Conservation (phyloP, 2,113 vertebrate genomes). For the Carassius gibelio region DNA sequence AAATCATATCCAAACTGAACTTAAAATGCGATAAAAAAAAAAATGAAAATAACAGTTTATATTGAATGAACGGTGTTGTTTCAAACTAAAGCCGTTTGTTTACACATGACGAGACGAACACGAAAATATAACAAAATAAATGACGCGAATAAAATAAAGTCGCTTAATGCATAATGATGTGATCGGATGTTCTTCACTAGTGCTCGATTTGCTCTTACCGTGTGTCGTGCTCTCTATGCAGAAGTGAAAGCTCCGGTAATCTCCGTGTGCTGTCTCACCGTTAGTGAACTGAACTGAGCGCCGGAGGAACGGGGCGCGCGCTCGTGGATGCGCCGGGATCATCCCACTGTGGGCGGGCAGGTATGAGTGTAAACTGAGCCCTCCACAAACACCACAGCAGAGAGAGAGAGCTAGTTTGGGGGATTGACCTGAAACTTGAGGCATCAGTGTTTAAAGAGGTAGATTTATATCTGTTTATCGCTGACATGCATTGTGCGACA, state of each 20-base stretch:
- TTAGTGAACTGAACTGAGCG: too few relatives aligned
- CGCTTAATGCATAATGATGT: neutral
- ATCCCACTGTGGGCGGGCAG: slow-evolving; percentile 61
- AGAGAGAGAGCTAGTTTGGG: neutral
- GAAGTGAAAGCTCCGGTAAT: neutral
- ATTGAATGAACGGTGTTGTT: neutral
- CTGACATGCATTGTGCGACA: neutral
- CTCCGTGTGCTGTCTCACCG: neutral
- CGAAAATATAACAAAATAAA: neutral
- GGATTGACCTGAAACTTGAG: neutral
- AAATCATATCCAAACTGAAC: neutral
- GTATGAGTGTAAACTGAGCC: slow-evolving; percentile 51
- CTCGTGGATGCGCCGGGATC: slow-evolving; percentile 45
- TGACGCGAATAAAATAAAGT: neutral
- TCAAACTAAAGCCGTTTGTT: neutral
- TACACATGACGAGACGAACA: neutral
- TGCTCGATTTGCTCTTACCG: neutral
- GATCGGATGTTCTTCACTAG: neutral
- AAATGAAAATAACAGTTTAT: neutral
- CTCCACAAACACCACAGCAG: neutral
- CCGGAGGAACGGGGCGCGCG: too few relatives aligned
- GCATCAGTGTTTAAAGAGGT: neutral
- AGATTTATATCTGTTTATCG: neutral
- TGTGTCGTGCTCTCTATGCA: neutral
- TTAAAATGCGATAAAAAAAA: neutral